A percentile compares a stretch with the other conserved stretches of the same genome.
Conservation (phyloP, 2,113 vertebrate genomes). For the sheep (Ovis aries) region ARS-UI_Ramb_v3.0 NC_056060.1:90307001-90307500, state of each 20-base stretch:
- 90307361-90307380: neutral
- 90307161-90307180: neutral
- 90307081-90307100: neutral
- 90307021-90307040: neutral
- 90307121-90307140: neutral
- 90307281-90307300: neutral
- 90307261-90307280: neutral
- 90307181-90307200: neutral
- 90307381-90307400: constrained; percentile 31
- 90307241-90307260: neutral
- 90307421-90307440: constrained; percentile 33
- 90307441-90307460: neutral
- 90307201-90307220: neutral
- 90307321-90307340: constrained; percentile 17
- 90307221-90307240: neutral
- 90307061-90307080: constrained; percentile 8
- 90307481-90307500: neutral
- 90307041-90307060: neutral
- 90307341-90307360: constrained; percentile 15
- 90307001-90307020: constrained; percentile 62
- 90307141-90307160: constrained; percentile 18
- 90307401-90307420: neutral
- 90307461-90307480: neutral
- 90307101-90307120: neutral
- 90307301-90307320: neutral